Percentiles rank a stretch among this genome's conserved stretches.
These are phyloP conservation scores for Troides oblongomaculatus DNA, from an alignment of 2,888 invertebrate genomes.

Conservation along the genomic window DNA sequence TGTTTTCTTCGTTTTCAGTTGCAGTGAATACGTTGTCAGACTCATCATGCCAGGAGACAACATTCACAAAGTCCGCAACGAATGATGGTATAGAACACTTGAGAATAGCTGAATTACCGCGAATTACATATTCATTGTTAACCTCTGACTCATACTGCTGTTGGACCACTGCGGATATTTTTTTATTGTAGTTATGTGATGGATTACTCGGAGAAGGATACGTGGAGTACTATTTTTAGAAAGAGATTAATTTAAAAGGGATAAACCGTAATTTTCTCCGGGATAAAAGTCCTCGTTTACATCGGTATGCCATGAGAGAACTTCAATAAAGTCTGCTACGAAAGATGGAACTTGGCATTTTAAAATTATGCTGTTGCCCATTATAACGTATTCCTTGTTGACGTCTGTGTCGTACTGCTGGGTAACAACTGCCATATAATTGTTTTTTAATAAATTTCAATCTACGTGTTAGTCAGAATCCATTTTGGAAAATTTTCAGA, in stretches of 20 bases:
- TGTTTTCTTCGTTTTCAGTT: constrained; percentile 53
- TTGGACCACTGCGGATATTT: constrained; percentile 86
- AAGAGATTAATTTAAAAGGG: constrained; percentile 29
- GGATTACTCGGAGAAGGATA: constrained; percentile 28
- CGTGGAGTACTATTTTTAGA: constrained; percentile 26
- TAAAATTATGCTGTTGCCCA: constrained; percentile 88
- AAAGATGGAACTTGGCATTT: constrained; percentile 93
- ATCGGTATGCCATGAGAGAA: constrained; percentile 90
- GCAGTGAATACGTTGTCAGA: constrained; percentile 78
- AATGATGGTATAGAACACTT: constrained; percentile 96
- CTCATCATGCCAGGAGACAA: constrained; percentile 92
- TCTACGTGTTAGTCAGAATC: neutral
- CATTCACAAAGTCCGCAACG: constrained; percentile 94
- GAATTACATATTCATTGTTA: constrained; percentile 94
- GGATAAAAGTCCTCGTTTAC: constrained; percentile 86
- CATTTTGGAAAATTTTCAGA: constrained; percentile 2
- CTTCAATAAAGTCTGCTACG: constrained; percentile 91
- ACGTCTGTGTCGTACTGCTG: constrained; percentile 91
- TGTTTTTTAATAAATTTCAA: constrained; percentile 23
- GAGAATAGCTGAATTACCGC: constrained; percentile 92
- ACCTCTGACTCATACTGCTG: constrained; percentile 95
- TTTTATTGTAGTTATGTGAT: constrained; percentile 5
- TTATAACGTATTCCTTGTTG: constrained; percentile 91
- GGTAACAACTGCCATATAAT: constrained; percentile 82
- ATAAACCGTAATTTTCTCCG: constrained; percentile 81